phyloP scores from a whole-genome alignment of 37 sponge, comb jelly and placozoan species.

The Ianthella basta region DNA sequence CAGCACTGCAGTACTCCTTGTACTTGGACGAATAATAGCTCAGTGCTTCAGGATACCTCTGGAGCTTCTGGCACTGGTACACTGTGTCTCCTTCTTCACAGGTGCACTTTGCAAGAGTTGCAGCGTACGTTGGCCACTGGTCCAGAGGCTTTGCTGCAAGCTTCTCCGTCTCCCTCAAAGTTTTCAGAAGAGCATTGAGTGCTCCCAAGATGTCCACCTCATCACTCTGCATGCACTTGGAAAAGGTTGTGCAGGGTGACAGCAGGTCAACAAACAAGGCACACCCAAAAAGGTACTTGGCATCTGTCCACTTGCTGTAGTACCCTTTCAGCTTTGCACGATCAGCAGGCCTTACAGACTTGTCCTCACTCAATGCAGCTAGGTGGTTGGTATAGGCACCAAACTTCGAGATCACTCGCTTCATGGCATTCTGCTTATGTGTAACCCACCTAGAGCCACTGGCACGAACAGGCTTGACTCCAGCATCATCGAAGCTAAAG shows the following conservation, averaged over 20 bases:
- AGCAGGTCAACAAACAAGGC: constrained; percentile 76
- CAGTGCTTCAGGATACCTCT: constrained; percentile 38
- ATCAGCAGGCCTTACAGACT: constrained; percentile 43
- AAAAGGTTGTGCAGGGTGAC: constrained; percentile 64
- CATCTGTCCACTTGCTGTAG: constrained; percentile 54
- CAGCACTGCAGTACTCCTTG: constrained; percentile 52
- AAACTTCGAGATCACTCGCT: constrained; percentile 70
- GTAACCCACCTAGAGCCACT: constrained; percentile 58
- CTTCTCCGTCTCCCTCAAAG: constrained; percentile 59
- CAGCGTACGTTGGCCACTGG: constrained; percentile 65
- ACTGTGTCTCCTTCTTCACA: constrained; percentile 38
- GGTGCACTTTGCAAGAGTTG: constrained; percentile 51
- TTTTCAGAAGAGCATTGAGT: constrained; percentile 54
- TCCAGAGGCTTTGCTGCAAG: constrained; percentile 54
- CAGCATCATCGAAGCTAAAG: constrained; percentile 32
- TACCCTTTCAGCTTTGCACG: constrained; percentile 68
- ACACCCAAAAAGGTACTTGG: constrained; percentile 77
- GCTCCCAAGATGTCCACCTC: constrained; percentile 61
- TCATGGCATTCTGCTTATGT: constrained; percentile 73
- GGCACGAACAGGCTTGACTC: constrained; percentile 45
- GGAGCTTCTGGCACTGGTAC: constrained; percentile 60
- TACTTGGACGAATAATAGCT: constrained; percentile 48
- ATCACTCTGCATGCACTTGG: constrained; percentile 63
- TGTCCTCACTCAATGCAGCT: constrained; percentile 56
- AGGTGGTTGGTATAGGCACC: constrained; percentile 77